These are phyloP conservation scores for Sylvia borin DNA, from an alignment of 2,797 vertebrate genomes.

Conservation along the genomic window DNA sequence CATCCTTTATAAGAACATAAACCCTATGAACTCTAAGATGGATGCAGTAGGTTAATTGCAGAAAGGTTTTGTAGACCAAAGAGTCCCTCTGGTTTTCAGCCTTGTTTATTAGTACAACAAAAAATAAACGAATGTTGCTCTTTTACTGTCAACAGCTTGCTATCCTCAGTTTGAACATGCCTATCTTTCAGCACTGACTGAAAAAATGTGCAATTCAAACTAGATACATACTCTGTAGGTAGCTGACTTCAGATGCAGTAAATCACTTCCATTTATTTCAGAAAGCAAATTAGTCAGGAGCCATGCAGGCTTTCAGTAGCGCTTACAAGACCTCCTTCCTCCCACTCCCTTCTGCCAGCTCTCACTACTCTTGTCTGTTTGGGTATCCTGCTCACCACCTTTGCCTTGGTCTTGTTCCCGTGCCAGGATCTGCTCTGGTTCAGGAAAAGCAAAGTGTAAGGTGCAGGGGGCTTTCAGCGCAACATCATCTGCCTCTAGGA, in stretches of 20 bases:
- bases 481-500: neutral
- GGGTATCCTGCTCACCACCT: neutral
- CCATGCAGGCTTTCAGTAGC: neutral
- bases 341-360: neutral
- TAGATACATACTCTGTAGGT: neutral
- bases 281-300: neutral
- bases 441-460: neutral
- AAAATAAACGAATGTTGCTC: neutral
- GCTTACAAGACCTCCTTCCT: neutral
- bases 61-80: neutral
- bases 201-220: neutral
- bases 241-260: neutral
- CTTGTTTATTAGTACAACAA: neutral
- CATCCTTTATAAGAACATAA: neutral
- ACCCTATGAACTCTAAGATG: neutral
- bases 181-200: neutral
- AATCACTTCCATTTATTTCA: neutral
- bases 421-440: neutral
- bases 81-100: neutral
- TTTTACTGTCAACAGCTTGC: neutral
- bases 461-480: neutral
- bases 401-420: neutral
- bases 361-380: neutral
- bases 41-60: neutral
- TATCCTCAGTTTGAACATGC: neutral